Percentiles rank a stretch among this genome's conserved stretches.
These are phyloP conservation scores for Scartelaos histophorus DNA, from an alignment of 2,113 vertebrate genomes.

Conservation along the genomic window DNA sequence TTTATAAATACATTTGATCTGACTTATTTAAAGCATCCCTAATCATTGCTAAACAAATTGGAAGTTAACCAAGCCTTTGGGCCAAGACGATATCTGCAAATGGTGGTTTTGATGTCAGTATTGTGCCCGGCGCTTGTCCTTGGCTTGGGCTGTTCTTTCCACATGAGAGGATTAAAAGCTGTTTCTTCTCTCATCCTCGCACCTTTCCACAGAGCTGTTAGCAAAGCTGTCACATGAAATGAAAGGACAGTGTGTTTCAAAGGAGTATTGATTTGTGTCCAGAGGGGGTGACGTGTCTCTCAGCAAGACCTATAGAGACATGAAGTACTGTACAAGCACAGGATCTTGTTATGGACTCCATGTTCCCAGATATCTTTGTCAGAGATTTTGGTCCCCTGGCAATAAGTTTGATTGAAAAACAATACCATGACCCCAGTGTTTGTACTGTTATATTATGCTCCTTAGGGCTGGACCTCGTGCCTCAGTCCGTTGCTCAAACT, in stretches of 20 bases:
- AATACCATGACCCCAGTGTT: neutral
- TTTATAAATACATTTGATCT: too few relatives aligned
- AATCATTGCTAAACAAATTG: slow-evolving; percentile 18
- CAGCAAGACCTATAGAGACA: neutral
- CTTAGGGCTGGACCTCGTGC: neutral
- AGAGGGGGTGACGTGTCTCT: slow-evolving; percentile 10
- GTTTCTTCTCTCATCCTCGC: slow-evolving; percentile 40
- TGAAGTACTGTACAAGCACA: neutral
- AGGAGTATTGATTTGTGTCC: slow-evolving; percentile 54
- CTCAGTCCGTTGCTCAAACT: too few relatives aligned
- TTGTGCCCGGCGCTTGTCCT: slow-evolving; percentile 43
- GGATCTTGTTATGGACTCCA: neutral
- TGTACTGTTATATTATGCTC: neutral
- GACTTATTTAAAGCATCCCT: slow-evolving; percentile 9
- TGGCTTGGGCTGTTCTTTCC: slow-evolving; percentile 50
- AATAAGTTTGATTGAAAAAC: neutral
- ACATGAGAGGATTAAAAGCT: slow-evolving; percentile 56
- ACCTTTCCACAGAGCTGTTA: slow-evolving; percentile 44
- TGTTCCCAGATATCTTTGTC: neutral
- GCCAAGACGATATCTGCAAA: slow-evolving; percentile 44
- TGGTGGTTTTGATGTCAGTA: slow-evolving; percentile 27
- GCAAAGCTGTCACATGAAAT: slow-evolving; percentile 44
- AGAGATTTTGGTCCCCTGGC: neutral
- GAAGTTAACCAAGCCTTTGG: slow-evolving; percentile 32
- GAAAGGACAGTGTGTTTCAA: slow-evolving; percentile 35